Conservation (phyloP, 2,888 invertebrate species). For the Heliconius charithonia region DNA sequence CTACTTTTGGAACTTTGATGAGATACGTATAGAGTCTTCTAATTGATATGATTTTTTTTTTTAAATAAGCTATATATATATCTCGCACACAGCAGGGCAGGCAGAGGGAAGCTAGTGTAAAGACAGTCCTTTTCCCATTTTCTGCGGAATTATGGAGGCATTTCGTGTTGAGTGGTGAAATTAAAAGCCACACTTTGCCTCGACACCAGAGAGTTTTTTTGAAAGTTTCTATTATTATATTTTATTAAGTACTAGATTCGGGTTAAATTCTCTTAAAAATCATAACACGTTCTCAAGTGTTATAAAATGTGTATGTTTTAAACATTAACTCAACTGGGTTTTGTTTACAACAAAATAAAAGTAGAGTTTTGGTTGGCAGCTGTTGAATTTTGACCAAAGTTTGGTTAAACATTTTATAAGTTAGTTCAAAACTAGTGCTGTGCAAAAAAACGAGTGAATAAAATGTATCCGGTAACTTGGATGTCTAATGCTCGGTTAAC, state of each 20-base stretch:
- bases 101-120: too few species aligned
- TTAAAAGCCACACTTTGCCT: too few species aligned
- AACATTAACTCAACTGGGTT: slow-evolving; percentile 36
- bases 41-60: too few species aligned
- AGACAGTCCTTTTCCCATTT: too few species aligned
- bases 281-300: slow-evolving; percentile 8
- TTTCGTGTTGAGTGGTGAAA: too few species aligned
- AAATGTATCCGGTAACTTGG: slow-evolving; percentile 38
- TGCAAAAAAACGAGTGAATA: slow-evolving; percentile 38
- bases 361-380: slow-evolving; percentile 43
- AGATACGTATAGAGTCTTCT: not conserved
- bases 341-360: slow-evolving; percentile 48
- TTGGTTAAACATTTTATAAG: slow-evolving; percentile 46
- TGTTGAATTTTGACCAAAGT: slow-evolving; percentile 46
- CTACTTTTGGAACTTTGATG: slow-evolving; percentile 26
- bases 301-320: slow-evolving; percentile 35
- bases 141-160: too few species aligned
- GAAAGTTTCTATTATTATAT: not conserved
- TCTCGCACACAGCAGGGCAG: too few species aligned
- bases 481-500: slow-evolving; percentile 28
- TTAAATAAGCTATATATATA: too few species aligned
- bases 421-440: slow-evolving; percentile 45
- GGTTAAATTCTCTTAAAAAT: not conserved
- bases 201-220: not conserved
- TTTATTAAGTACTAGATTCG: not conserved